These are phyloP conservation scores for Mustelus asterias DNA, from an alignment of 2,113 vertebrate species.

Conservation along the genomic window DNA sequence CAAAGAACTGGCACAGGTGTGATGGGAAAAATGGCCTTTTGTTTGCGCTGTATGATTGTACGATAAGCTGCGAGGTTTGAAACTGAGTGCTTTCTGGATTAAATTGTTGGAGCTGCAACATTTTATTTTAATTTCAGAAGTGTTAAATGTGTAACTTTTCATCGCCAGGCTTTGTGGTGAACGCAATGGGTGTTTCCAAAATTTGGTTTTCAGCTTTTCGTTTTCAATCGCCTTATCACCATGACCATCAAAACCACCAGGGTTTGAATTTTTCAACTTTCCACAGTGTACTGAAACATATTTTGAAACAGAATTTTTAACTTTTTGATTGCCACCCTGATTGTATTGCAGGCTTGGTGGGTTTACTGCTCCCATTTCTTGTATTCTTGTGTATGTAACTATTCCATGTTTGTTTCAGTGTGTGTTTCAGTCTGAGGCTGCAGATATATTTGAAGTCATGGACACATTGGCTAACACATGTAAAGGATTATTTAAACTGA, in stretches of 20 bases:
- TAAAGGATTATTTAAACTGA: neutral
- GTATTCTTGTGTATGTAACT: neutral
- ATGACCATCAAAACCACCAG: neutral
- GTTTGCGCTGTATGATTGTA: neutral
- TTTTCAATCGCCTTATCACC: neutral
- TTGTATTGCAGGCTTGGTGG: neutral
- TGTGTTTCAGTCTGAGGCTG: neutral
- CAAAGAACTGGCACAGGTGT: neutral
- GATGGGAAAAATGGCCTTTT: neutral
- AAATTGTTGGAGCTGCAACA: neutral
- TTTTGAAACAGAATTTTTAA: neutral
- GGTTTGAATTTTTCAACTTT: neutral
- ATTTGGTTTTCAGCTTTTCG: conserved; percentile 16
- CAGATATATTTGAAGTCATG: neutral
- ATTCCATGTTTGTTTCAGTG: neutral
- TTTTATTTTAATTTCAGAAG: neutral
- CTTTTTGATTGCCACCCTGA: neutral
- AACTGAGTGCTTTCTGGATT: neutral
- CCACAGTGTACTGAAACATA: neutral
- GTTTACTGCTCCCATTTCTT: neutral
- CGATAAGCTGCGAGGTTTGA: neutral
- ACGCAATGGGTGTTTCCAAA: conserved; percentile 18
- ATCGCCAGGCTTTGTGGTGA: neutral
- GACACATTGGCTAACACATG: neutral
- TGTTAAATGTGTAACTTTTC: neutral